Evolutionary conservation across 2,797 vertebrate genomes (phyloP), one percentile per base, ranked within the genome.

Genomic region (Hippoglossus hippoglossus): DNA sequence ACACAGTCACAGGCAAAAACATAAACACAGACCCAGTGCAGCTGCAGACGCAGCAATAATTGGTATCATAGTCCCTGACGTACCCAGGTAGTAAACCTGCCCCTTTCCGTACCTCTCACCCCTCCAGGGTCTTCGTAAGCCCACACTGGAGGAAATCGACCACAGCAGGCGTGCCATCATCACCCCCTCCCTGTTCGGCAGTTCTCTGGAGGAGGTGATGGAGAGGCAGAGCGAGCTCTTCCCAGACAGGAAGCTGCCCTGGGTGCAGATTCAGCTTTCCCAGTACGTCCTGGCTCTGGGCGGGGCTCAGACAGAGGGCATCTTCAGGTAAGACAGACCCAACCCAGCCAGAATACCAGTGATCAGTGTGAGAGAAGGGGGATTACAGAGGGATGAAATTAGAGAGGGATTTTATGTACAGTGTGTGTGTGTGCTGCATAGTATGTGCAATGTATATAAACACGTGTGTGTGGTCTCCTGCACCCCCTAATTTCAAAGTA

Each of bases 251-350:
- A 96, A 94, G 68, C 91, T 98, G 80, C 97, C 97, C 28, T 97
- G 97, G 97, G 96, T 97, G 73, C 97, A 98, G 87, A 96, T 96
- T 6, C 96, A 97, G 91, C 95, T 98, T 0, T 97, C 97, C 0
- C 95, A 96, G 91, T 96, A 96, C 24, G 96, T 98, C 54, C 91
- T 98, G 72, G 94, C 94, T 52, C 88, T 97, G 80, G 96, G 95
- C 6, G 97, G 97, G 57, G 95, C 96, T 66, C 95, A 96, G 84
- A 96, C 96, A 0, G 97, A 97, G 87, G 97, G 97, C 61, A 98
- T 98, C 92, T 98, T 98, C 94, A 96, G 97, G 97, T 98, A 86
- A 93, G 86, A 67, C 6, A 1, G 24, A 65, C 55, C 47, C 55
- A 25, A 16, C 66, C 70, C 4, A 0, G 71, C 77, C 7, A 16